Base-by-base conservation (phyloP, 2,888 invertebrate species). In the Brachypterus glaber region DNA sequence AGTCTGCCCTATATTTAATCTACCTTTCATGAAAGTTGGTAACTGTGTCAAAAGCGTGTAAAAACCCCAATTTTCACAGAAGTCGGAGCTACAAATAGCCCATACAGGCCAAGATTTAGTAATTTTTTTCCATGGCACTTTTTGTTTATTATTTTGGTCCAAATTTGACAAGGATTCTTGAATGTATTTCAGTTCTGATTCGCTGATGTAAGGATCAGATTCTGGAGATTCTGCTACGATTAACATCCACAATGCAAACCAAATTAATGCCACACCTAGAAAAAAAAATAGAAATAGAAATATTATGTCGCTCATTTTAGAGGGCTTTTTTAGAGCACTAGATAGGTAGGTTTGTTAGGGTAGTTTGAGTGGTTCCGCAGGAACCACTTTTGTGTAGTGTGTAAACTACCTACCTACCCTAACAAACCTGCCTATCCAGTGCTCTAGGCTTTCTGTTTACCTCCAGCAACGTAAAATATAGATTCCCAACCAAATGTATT, bases 1-100 rank as follows among this genome's bases (percentile, higher is more conserved):
- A n/a, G n/a, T n/a, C n/a, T n/a, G n/a, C n/a, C n/a, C n/a, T n/a
- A n/a, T n/a, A n/a, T n/a, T n/a, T 25, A 17, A 3, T 7, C 52
- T 59, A 86, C 87, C 85, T 66, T 75, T 81, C 72, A 89, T 77
- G 55, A 85, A 89, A 11, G 82, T 84, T 2, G 89, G 89, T 29
- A 89, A 63, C 55, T 85, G 83, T 0, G 88, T 89, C 2, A 89
- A 71, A 47, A 89, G 66, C 0, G 88, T 89, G 55, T 89, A 89
- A 64, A 88, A 88, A 3, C 89, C 89, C 89, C 89, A 89, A 63
- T 88, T 88, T 62, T 89, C 88, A 17, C 85, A 81, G 64, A 88
- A 87, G 61, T 89, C 88, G 1, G 88, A 84, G 35, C 78, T 73
- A 1, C 84, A 76, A 25, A 89, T 85, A 0, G 88, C 86, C 81